A percentile compares a stretch with the other conserved stretches of the same genome.
Evolutionary conservation across 2,888 invertebrate species (phyloP).

Genomic region (Iphiclides podalirius): DNA sequence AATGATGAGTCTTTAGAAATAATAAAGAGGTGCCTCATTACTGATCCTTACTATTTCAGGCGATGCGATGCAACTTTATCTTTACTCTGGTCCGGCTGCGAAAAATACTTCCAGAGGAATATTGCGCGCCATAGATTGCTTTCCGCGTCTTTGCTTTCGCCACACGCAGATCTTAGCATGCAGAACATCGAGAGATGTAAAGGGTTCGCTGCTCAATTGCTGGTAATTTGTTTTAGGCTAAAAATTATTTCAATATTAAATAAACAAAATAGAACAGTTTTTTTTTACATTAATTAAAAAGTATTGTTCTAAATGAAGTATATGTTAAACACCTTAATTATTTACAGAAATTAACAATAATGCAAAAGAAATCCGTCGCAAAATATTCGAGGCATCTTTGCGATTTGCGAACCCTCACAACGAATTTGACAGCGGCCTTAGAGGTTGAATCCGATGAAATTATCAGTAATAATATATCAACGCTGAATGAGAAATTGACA

Average conservation of each 20-base stretch:
- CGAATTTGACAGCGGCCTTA: slow-evolving; percentile 54
- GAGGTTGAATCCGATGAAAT: slow-evolving; percentile 46
- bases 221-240: no score
- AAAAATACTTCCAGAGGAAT: slow-evolving; percentile 86
- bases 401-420: slow-evolving; percentile 74
- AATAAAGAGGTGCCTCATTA: no score
- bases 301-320: no score
- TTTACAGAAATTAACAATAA: slow-evolving; percentile 82
- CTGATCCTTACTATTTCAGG: no score
- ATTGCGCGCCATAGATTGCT: slow-evolving; percentile 84
- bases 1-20: no score
- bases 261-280: no score
- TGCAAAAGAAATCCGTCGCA: slow-evolving; percentile 82
- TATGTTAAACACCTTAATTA: no score
- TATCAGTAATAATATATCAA: slow-evolving; percentile 53
- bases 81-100: slow-evolving; percentile 85
- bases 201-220: slow-evolving; percentile 84
- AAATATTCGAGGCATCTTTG: slow-evolving; percentile 79
- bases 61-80: slow-evolving; percentile 75
- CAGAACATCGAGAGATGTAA: slow-evolving; percentile 91
- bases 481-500: slow-evolving; percentile 53
- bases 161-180: slow-evolving; percentile 88
- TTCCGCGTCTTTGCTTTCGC: slow-evolving; percentile 80
- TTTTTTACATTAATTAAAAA: no score
- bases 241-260: no score